phyloP scores from a whole-genome alignment of 37 sponge, comb jelly and placozoan genomes.

The Aphrocallistes beatrix region DNA sequence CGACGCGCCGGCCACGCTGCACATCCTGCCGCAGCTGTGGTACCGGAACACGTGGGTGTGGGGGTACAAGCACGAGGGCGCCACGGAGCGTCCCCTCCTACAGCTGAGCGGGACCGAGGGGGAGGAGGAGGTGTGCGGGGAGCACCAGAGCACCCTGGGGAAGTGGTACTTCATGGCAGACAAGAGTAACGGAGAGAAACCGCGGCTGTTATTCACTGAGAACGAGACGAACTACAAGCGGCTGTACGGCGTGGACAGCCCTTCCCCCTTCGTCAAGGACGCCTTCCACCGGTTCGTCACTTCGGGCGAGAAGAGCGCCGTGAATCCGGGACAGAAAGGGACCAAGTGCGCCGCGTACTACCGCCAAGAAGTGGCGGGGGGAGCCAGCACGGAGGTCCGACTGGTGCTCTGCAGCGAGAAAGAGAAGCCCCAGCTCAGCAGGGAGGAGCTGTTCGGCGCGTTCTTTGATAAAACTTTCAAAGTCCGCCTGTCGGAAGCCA shows the following conservation, averaged over 20 bases:
- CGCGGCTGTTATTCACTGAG: conserved; percentile 80
- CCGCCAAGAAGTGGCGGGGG: conserved; percentile 50
- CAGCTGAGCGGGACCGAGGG: conserved; percentile 25
- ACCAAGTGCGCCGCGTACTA: conserved; percentile 70
- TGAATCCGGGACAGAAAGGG: conserved; percentile 49
- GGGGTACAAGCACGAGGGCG: conserved; percentile 92
- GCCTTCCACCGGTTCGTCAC: conserved; percentile 80
- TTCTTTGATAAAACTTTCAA: conserved; percentile 44
- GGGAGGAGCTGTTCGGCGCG: conserved; percentile 36
- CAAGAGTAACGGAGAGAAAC: conserved; percentile 36
- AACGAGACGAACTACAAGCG: conserved; percentile 73
- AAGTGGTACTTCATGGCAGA: conserved; percentile 45
- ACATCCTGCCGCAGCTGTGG: conserved; percentile 90
- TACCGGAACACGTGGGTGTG: conserved; percentile 94
- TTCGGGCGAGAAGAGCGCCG: conserved; percentile 50
- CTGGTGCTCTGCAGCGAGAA: conserved; percentile 49
- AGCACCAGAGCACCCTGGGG: conserved; percentile 59
- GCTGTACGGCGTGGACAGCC: conserved; percentile 44
- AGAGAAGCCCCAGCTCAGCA: neutral
- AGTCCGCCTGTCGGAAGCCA: conserved; percentile 48
- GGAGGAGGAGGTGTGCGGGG: conserved; percentile 36
- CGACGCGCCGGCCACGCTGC: conserved; percentile 40
- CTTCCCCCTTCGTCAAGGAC: conserved; percentile 70
- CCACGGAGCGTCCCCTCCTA: conserved; percentile 63
- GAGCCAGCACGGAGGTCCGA: conserved; percentile 30